Conservation (phyloP, 1,140 invertebrate species). For the Sminthurides bifidus region DNA sequence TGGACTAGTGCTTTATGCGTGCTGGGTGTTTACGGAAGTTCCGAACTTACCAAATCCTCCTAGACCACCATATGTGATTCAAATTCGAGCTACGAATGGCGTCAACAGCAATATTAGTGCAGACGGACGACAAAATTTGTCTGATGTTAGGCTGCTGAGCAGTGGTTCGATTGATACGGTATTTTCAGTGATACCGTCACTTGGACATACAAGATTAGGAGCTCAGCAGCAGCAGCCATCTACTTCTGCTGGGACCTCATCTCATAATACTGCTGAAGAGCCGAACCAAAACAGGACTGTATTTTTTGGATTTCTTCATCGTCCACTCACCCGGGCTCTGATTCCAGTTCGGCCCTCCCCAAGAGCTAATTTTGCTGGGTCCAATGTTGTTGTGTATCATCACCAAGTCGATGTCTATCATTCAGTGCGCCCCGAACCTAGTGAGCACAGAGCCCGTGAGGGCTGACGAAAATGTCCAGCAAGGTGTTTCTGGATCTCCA, state of each 20-base stretch:
- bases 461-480: neutral
- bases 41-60: slow-evolving; percentile 19
- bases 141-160: slow-evolving; percentile 23
- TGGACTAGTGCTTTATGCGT: slow-evolving; percentile 7
- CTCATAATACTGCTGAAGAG: too few species aligned
- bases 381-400: slow-evolving; percentile 25
- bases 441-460: neutral
- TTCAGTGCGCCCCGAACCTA: neutral
- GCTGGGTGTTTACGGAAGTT: slow-evolving; percentile 26
- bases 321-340: slow-evolving; percentile 1
- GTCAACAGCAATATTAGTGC: neutral
- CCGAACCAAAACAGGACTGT: too few species aligned
- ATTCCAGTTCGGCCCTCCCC: slow-evolving; percentile 5
- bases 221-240: neutral
- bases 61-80: slow-evolving; percentile 20
- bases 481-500: neutral
- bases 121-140: slow-evolving; percentile 8
- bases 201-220: neutral
- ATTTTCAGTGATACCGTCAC: slow-evolving; percentile 1
- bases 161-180: slow-evolving; percentile 7
- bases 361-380: slow-evolving; percentile 2
- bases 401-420: slow-evolving; percentile 21
- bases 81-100: slow-evolving; percentile 11
- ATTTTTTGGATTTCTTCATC: slow-evolving; percentile 23
- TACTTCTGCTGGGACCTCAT: neutral